Base-by-base conservation (phyloP, 1,140 invertebrate species). In the Phortica variegata region DNA sequence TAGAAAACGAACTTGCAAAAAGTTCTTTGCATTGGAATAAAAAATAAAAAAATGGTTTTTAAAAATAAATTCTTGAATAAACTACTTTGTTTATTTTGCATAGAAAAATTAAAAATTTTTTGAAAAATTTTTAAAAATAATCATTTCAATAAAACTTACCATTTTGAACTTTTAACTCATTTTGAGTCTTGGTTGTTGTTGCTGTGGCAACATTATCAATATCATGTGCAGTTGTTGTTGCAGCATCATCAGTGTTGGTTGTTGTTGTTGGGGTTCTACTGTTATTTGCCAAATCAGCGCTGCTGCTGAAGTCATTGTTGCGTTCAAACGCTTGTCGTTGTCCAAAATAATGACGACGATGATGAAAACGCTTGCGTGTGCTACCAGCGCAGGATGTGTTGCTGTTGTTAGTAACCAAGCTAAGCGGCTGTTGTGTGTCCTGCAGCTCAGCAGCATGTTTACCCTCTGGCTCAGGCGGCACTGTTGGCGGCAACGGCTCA, bases 391-490 rank as follows among this genome's bases (percentile, higher is more conserved):
- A 6, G 23, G 5, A 26, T 26, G 5, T 26, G 54, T 18, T 26
- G 50, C 10, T 8, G 49, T 26, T 41, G 44, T 29, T 45, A 42
- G 47, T 26, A 43, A 49, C 54, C 7, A 71, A 43, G 46, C 66
- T 66, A 12, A 71, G 52, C 2, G 66, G 68, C 34, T 66, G 62
- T 19, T 65, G 47, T 13, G 56, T 45, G 17, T 50, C 29, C 18
- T 41, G 18, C 33, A 32, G 26, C 12, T 32, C 34, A 33, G 33
- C 21, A 15, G 23, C 34, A 21, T 61, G 60, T 10, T n/a, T n/a
- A 34, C 58, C 68, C 45, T 72, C 49, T 12, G 68, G 68, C 29
- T 71, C 68, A 2, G 68, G 81, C 44, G 82, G 75, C 0, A 83
- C 19, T n/a, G 63, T 56, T 20, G 58, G 58, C 17, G 42, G 43